Evolutionary conservation across 2,888 invertebrate genomes (phyloP).

Genomic region (Dynastes tityus): DNA sequence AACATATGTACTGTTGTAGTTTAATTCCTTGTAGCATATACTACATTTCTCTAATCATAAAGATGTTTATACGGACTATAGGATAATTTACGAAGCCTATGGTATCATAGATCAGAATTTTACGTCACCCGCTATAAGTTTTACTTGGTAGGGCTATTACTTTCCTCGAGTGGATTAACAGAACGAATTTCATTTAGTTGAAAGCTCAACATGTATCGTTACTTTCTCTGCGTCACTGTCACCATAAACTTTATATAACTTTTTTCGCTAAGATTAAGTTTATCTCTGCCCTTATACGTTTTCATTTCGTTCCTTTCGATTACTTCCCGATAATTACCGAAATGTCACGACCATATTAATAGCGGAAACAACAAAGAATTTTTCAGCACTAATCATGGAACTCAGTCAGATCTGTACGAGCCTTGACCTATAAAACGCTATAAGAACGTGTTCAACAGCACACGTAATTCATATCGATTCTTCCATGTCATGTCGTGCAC

Average conservation of each 20-base stretch:
- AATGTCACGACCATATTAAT: conserved; percentile 26
- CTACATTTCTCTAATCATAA: too few relatives aligned
- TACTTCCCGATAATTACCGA: conserved; percentile 7
- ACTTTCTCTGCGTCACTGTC: too few relatives aligned
- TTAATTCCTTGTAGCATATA: too few relatives aligned
- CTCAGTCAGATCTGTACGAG: not conserved
- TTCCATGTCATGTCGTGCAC: not conserved
- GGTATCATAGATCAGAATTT: too few relatives aligned
- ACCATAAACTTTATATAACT: conserved; percentile 13
- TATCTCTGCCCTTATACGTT: conserved; percentile 1
- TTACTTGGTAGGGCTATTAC: too few relatives aligned
- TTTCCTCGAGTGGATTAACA: too few relatives aligned
- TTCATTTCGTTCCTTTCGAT: not conserved
- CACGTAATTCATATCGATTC: conserved; percentile 27
- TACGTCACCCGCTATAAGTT: too few relatives aligned
- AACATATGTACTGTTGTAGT: too few relatives aligned
- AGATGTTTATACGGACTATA: too few relatives aligned
- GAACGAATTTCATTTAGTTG: too few relatives aligned
- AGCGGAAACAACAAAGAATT: conserved; percentile 1
- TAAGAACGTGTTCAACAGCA: not conserved
- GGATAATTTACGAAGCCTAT: too few relatives aligned
- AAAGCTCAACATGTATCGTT: too few relatives aligned
- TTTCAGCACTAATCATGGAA: not conserved
- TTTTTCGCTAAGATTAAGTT: conserved; percentile 9
- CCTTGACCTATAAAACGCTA: conserved; percentile 35